Conservation (phyloP, 2,888 invertebrate species). For the Pristionchus arcanus region DNA sequence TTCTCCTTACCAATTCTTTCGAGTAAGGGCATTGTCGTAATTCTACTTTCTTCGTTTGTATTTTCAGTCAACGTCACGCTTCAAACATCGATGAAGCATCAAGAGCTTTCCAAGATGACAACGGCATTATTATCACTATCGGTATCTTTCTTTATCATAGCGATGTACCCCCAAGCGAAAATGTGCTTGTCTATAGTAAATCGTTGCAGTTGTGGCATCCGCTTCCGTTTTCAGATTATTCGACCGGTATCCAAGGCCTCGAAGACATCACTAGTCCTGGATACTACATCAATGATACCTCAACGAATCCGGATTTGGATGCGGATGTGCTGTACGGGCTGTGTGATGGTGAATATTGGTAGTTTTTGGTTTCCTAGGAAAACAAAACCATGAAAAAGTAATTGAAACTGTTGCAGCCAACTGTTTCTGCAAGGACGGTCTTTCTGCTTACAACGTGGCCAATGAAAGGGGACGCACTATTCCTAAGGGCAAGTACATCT, state of each 20-base stretch:
- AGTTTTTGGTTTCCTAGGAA: too few relatives aligned
- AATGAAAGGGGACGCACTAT: neutral
- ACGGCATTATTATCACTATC: neutral
- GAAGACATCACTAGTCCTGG: neutral
- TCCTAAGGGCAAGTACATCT: neutral
- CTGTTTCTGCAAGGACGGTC: neutral
- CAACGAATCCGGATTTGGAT: neutral
- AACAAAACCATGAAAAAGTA: neutral
- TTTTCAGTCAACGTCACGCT: neutral
- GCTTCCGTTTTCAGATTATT: neutral
- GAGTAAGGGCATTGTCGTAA: neutral
- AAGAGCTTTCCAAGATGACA: neutral
- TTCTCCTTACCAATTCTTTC: slow-evolving; percentile 1
- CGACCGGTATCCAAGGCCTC: neutral
- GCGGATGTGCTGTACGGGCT: neutral
- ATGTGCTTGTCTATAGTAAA: too few relatives aligned
- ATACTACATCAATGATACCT: slow-evolving; percentile 5
- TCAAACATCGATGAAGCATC: neutral
- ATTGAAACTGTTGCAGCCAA: neutral
- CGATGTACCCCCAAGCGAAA: too few relatives aligned
- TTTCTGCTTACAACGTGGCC: neutral
- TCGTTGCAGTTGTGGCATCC: too few relatives aligned
- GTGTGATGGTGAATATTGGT: neutral
- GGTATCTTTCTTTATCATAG: neutral
- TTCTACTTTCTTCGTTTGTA: neutral